A percentile compares a stretch with the other conserved stretches of the same genome.
Evolutionary conservation across 2,888 invertebrate genomes (phyloP).

Genomic region (Eilema griseolum): DNA sequence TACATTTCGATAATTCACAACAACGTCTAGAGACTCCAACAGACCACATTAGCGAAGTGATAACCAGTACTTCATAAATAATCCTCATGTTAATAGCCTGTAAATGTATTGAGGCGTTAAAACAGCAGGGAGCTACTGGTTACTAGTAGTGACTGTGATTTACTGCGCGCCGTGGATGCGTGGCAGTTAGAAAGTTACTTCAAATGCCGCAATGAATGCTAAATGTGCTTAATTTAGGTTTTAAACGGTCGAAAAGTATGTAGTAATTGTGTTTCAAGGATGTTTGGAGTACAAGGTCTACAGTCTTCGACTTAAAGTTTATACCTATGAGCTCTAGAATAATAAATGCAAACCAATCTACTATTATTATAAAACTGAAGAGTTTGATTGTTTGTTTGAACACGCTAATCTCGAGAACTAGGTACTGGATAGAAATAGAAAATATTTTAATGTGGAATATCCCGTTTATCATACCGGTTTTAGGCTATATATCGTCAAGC

Average conservation of each 20-base stretch:
- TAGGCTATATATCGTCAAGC: no score
- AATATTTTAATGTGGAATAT: no score
- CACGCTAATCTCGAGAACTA: no score
- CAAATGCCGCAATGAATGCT: constrained; percentile 9
- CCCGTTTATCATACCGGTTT: no score
- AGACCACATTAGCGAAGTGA: constrained; percentile 37
- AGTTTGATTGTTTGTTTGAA: no score
- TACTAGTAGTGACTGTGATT: constrained; percentile 61
- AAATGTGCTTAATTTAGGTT: neutral
- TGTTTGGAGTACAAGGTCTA: no score
- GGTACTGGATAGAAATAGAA: no score
- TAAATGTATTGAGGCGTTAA: constrained; percentile 69
- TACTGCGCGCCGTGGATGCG: constrained; percentile 42
- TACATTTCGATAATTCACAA: neutral
- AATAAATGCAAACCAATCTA: no score
- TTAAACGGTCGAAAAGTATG: neutral
- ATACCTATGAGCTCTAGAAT: no score
- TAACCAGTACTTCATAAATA: constrained; percentile 59
- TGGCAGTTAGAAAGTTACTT: constrained; percentile 20
- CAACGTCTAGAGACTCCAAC: neutral
- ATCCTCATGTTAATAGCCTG: constrained; percentile 62
- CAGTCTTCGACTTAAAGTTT: no score
- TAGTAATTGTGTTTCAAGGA: neutral
- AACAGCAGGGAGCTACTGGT: constrained; percentile 54
- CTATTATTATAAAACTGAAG: no score